phyloP scores from a whole-genome alignment of 2,888 invertebrate species.

The Carpatolechia fugitivella region DNA sequence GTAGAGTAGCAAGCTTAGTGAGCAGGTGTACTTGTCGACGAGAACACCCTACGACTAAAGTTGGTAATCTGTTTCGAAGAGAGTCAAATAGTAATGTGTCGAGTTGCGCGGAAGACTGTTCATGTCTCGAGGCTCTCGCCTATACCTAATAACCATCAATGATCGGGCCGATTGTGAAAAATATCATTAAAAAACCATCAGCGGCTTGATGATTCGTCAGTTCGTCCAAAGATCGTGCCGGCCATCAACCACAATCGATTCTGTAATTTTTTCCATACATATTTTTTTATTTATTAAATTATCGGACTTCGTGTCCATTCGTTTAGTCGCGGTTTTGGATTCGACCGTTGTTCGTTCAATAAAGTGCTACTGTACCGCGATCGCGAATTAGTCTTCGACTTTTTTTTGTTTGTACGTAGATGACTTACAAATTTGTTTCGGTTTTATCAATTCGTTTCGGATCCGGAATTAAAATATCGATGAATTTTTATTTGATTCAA shows the following conservation, averaged over 20 bases:
- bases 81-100: background rate
- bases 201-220: conserved; percentile 74
- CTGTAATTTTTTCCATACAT: conserved; percentile 48
- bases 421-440: background rate
- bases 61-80: background rate
- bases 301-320: conserved; percentile 49
- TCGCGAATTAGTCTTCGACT: conserved; percentile 23
- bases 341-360: conserved; percentile 25
- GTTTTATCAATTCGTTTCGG: conserved; percentile 1
- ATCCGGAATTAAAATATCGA: conserved; percentile 4
- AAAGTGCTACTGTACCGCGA: conserved; percentile 33
- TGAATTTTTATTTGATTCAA: conserved; percentile 4
- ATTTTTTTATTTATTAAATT: conserved; percentile 65
- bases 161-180: conserved; percentile 78
- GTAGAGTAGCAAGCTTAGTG: background rate
- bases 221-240: conserved; percentile 55
- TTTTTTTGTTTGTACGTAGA: background rate
- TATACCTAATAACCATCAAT: conserved; percentile 76
- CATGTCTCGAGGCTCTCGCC: conserved; percentile 66
- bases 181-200: conserved; percentile 81
- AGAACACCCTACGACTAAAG: background rate
- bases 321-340: conserved; percentile 35
- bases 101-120: conserved; percentile 31
- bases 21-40: conserved; percentile 1
- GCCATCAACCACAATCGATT: conserved; percentile 77